Evolutionary conservation across 1,140 invertebrate genomes (phyloP), one percentile per base, ranked within the genome.

Genomic region (Meloidogyne exigua): DNA sequence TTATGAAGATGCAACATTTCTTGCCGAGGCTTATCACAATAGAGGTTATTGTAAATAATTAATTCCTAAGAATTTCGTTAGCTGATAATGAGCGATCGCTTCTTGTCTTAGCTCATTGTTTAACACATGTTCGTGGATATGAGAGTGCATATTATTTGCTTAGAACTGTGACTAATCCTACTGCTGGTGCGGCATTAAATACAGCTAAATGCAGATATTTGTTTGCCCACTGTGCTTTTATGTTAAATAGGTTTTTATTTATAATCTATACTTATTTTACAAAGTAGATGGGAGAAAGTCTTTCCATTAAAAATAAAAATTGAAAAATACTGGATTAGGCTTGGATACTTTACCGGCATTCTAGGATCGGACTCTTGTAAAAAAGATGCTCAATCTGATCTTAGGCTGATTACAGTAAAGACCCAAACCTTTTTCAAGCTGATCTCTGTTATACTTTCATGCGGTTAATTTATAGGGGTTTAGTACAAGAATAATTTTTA

Each of bases 1-100:
- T 28, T 76, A 83, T 49, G 82, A 84, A 12, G 82, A 81, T 70
- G 80, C 80, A 18, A 70, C 36, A 21, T 21, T 81, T 42, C 64
- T 81, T 11, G 76, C 80, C 15, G 81, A 81, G 65, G 72, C 72
- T 32, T 81, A 83, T 32, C 70, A 75, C 25, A 79, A 49, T 63
- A 36, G 67, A 74, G 77, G 77, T 79, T 39, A 39, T 23, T 63
- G 11, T n/a, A 7, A 44, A 1, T 11, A 26, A 11, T 12, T 69
- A 67, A 67, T 72, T 72, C 3, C 3, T 18, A 4, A 36, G 23
- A 71, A 75, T n/a, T 57, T 65, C 18, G 64, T 81, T 36, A 79
- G 77, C 63, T 23, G 44, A 72, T 25, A 72, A 42, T 44, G 78
- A 79, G n/a, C 62, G 71, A 0, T 73, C 78, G 2, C 68, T 79